phyloP scores from a whole-genome alignment of 2,888 invertebrate species.

The Xanthia icteritia region DNA sequence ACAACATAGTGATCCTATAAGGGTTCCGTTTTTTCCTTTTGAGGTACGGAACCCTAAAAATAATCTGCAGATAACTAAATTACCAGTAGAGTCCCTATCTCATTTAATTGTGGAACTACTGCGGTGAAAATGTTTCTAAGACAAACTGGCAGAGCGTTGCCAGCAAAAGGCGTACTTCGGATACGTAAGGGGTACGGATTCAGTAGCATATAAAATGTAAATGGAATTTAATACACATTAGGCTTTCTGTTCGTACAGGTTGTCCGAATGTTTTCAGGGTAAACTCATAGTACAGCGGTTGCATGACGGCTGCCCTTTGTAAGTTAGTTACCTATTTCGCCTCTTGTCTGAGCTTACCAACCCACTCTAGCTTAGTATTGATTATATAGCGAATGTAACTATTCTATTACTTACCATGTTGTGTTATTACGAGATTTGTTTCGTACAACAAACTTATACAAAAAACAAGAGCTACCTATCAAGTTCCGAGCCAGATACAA shows the following conservation, averaged over 20 bases:
- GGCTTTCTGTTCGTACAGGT: background rate
- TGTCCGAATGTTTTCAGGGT: background rate
- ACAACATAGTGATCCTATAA: background rate
- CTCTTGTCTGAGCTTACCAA: background rate
- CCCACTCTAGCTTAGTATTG: background rate
- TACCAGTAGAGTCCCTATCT: background rate
- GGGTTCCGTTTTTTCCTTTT: background rate
- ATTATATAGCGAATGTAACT: background rate
- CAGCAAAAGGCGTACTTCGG: background rate
- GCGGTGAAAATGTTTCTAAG: background rate
- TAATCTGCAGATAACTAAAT: background rate
- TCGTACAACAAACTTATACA: conserved; percentile 13
- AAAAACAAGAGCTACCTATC: conserved; percentile 30
- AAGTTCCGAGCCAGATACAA: conserved; percentile 33
- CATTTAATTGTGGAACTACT: background rate
- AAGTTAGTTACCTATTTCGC: background rate
- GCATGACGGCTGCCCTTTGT: background rate
- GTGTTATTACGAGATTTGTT: background rate
- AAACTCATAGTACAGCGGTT: background rate
- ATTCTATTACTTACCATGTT: too few species aligned
- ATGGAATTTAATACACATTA: background rate
- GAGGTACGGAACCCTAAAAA: background rate
- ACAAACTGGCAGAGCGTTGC: background rate
- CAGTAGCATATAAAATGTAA: background rate
- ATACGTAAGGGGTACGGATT: background rate